Conservation (phyloP, 2,888 invertebrate species). For the Scotopteryx bipunctaria region DNA sequence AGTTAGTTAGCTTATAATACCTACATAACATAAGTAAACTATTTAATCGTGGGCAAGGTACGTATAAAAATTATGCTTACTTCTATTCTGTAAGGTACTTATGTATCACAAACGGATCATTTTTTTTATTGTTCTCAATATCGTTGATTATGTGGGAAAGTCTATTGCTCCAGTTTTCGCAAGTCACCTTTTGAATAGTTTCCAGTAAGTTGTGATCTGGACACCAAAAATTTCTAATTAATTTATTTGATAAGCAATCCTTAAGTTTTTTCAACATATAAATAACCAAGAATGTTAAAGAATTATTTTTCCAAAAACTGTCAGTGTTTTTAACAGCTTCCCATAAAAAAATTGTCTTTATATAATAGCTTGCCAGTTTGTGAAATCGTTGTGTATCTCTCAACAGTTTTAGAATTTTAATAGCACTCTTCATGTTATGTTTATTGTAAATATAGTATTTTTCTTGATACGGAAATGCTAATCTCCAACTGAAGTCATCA, state of each 20-base stretch:
- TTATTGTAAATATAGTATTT: slow-evolving; percentile 49
- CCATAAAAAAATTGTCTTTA: slow-evolving; percentile 66
- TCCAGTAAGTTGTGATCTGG: slow-evolving; percentile 56
- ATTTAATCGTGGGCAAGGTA: no score
- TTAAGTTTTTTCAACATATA: slow-evolving; percentile 57
- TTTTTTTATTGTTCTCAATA: slow-evolving; percentile 46
- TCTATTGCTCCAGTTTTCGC: slow-evolving; percentile 57
- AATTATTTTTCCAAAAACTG: slow-evolving; percentile 54
- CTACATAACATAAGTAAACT: no score
- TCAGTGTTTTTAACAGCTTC: slow-evolving; percentile 46
- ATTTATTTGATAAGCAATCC: slow-evolving; percentile 44
- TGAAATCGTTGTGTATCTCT: slow-evolving; percentile 61
- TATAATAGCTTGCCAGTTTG: slow-evolving; percentile 62
- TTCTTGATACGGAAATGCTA: slow-evolving; percentile 66
- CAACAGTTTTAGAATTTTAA: slow-evolving; percentile 59
- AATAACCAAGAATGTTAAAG: slow-evolving; percentile 53
- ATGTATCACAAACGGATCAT: slow-evolving; percentile 43
- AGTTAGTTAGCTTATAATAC: no score
- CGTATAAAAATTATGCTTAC: no score
- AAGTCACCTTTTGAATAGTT: slow-evolving; percentile 53
- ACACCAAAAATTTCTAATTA: slow-evolving; percentile 62
- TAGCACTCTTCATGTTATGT: slow-evolving; percentile 57
- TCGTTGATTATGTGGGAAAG: slow-evolving; percentile 49
- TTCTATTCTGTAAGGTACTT: slow-evolving; percentile 39
- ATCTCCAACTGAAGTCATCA: slow-evolving; percentile 59